Conservation (phyloP, 92 coral and sea anemone species). For the Zoanthus sansibaricus region DNA sequence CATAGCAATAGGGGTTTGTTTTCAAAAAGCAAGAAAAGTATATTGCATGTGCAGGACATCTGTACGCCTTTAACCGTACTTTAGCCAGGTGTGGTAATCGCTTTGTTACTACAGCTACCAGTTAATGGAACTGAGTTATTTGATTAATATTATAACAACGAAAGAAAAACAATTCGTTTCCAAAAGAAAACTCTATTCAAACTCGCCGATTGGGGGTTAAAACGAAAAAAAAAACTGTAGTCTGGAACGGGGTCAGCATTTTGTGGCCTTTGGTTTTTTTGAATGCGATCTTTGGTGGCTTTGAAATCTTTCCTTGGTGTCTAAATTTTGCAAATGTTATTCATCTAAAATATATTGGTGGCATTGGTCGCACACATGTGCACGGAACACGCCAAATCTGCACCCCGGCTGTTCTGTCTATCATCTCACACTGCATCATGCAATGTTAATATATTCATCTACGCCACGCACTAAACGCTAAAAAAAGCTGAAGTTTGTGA, state of each 20-base stretch:
- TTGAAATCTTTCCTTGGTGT: not conserved
- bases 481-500: not conserved
- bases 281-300: not conserved
- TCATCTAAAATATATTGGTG: not conserved
- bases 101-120: not conserved
- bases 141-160: not conserved
- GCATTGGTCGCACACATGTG: not conserved
- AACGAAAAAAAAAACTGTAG: no score
- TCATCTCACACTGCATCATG: not conserved
- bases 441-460: not conserved
- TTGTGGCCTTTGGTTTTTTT: not conserved
- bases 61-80: constrained; percentile 9
- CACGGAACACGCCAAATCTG: not conserved
- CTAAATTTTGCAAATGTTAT: not conserved
- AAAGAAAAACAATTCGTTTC: not conserved
- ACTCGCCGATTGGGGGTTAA: not conserved
- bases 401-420: not conserved
- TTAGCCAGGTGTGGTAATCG: constrained; percentile 3
- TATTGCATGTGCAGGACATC: constrained; percentile 31
- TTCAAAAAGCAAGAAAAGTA: not conserved
- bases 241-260: no score
- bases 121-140: not conserved
- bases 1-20: not conserved
- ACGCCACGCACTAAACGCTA: not conserved
- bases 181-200: not conserved